Evolutionary conservation across 2,888 invertebrate species (phyloP).

Genomic region (Agrotis exclamationis): DNA sequence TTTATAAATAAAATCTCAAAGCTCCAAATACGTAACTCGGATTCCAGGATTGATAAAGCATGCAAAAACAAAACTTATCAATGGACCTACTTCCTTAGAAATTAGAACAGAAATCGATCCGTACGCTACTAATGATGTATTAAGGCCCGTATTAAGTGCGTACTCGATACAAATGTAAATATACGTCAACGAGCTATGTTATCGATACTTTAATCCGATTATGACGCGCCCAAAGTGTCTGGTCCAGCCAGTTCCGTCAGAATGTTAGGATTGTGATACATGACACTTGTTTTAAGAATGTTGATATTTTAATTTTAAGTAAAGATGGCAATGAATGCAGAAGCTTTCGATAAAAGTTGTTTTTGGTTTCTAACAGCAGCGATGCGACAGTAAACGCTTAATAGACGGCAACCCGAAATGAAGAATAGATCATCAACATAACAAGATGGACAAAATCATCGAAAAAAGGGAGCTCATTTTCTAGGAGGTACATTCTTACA

Average conservation of each 20-base stretch:
- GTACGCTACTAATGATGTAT: slow-evolving; percentile 32
- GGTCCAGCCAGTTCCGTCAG: slow-evolving; percentile 51
- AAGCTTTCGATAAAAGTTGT: not conserved
- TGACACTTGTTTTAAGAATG: not conserved
- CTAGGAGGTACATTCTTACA: not conserved
- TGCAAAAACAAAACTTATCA: slow-evolving; percentile 31
- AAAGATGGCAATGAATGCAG: no score
- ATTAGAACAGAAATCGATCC: slow-evolving; percentile 42
- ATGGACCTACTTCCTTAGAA: slow-evolving; percentile 31
- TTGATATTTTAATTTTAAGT: not conserved
- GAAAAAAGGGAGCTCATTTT: not conserved
- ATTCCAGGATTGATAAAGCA: not conserved
- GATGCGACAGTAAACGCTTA: not conserved
- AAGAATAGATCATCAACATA: not conserved
- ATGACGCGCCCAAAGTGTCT: slow-evolving; percentile 62
- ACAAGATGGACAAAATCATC: no score
- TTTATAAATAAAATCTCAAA: not conserved
- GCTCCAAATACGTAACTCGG: not conserved
- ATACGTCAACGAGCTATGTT: slow-evolving; percentile 55
- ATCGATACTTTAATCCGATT: slow-evolving; percentile 73
- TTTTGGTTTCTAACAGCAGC: no score
- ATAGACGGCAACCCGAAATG: not conserved
- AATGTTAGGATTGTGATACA: slow-evolving; percentile 38
- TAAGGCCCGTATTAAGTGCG: slow-evolving; percentile 43
- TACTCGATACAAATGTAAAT: slow-evolving; percentile 41